Percentiles rank a stretch among this genome's conserved stretches.
Evolutionary conservation across 2,888 invertebrate species (phyloP).

Genomic region (Eilema depressum): DNA sequence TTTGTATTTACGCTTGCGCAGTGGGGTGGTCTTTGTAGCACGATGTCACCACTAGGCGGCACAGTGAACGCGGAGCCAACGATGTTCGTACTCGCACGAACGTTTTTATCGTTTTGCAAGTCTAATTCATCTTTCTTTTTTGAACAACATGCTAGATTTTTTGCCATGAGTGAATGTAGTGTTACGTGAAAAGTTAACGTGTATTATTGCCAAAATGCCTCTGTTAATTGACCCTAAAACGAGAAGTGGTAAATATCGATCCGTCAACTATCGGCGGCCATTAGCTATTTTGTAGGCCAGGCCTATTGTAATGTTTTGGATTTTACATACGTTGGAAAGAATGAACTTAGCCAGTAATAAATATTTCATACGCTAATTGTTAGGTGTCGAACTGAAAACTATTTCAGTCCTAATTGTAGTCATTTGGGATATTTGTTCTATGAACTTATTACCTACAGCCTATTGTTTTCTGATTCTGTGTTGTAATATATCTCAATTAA

Average conservation of each 20-base stretch:
- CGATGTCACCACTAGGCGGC: conserved; percentile 66
- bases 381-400: background rate
- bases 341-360: background rate
- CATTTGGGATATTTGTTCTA: background rate
- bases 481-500: background rate
- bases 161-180: conserved; percentile 72
- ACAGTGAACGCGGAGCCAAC: conserved; percentile 70
- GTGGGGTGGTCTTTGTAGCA: conserved; percentile 72
- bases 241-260: conserved; percentile 84
- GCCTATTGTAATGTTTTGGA: conserved; percentile 32
- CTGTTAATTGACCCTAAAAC: conserved; percentile 73
- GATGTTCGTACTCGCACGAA: conserved; percentile 71
- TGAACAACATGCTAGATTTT: conserved; percentile 47
- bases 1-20: conserved; percentile 82
- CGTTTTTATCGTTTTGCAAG: conserved; percentile 61
- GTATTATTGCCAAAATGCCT: conserved; percentile 70
- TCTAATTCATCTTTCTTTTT: conserved; percentile 46
- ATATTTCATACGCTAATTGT: conserved; percentile 1
- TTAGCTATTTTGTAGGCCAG: conserved; percentile 55
- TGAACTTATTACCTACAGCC: too few species aligned
- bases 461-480: background rate
- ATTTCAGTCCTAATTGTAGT: background rate
- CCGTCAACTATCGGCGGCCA: conserved; percentile 72
- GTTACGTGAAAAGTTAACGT: conserved; percentile 66
- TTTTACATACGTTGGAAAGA: background rate